Conservation (phyloP, 2,888 invertebrate genomes). For the Andrena dorsata region DNA sequence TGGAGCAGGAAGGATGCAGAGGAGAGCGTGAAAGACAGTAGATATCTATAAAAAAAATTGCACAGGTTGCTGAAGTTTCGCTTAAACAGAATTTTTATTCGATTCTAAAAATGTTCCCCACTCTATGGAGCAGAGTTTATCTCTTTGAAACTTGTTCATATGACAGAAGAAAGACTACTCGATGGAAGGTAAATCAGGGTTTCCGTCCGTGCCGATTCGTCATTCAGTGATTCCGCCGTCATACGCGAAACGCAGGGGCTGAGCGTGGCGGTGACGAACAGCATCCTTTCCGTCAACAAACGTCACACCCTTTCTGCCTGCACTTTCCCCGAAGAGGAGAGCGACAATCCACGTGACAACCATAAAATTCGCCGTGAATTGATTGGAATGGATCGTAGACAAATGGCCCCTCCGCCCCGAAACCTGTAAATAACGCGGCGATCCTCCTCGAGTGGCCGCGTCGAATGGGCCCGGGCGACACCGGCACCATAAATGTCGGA, state of each 20-base stretch:
- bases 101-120: too few relatives aligned
- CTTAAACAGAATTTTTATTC: too few relatives aligned
- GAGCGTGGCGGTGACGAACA: conserved; percentile 16
- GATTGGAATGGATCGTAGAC: conserved; percentile 20
- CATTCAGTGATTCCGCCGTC: conserved; percentile 24
- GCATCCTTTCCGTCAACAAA: conserved; percentile 26
- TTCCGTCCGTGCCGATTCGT: not conserved
- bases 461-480: not conserved
- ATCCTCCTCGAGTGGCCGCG: not conserved
- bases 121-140: too few relatives aligned
- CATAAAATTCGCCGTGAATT: conserved; percentile 17
- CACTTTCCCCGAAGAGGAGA: conserved; percentile 3
- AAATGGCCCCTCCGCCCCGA: not conserved
- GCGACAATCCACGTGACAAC: conserved; percentile 5
- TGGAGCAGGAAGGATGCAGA: too few relatives aligned
- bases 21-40: too few relatives aligned
- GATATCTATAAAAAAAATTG: too few relatives aligned
- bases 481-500: conserved; percentile 1
- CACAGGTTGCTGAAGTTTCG: too few relatives aligned
- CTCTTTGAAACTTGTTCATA: not conserved
- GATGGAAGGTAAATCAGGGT: conserved; percentile 5
- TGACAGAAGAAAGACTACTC: not conserved
- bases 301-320: conserved; percentile 17
- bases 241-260: conserved; percentile 13
- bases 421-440: not conserved